Evolutionary conservation across 2,888 invertebrate genomes (phyloP).

Genomic region (Orchestes rusci): DNA sequence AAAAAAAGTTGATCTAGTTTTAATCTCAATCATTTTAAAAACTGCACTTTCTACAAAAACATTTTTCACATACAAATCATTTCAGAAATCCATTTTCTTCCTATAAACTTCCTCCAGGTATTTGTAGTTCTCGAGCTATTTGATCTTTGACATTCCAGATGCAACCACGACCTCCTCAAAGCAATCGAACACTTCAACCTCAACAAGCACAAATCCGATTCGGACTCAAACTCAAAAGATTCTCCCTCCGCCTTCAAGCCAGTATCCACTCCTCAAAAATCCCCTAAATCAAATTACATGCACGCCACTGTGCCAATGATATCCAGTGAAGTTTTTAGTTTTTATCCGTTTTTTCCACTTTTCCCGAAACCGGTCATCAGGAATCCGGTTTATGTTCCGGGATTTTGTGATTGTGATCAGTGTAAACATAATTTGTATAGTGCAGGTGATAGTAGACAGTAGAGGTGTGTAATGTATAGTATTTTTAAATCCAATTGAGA

Average conservation of each 20-base stretch:
- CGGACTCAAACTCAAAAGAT: constrained; percentile 28
- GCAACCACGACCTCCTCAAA: constrained; percentile 84
- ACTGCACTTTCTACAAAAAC: too few relatives aligned
- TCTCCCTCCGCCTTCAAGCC: constrained; percentile 41
- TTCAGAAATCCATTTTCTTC: too few relatives aligned
- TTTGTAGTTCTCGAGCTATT: neutral
- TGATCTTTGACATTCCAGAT: constrained; percentile 47
- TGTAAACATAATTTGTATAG: constrained; percentile 40
- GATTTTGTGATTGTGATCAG: constrained; percentile 44
- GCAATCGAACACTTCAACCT: constrained; percentile 79
- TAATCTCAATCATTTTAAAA: too few relatives aligned
- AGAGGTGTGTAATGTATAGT: constrained; percentile 2
- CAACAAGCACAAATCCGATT: constrained; percentile 24
- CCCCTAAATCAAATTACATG: constrained; percentile 24
- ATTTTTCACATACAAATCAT: too few relatives aligned
- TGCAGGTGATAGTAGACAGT: constrained; percentile 33
- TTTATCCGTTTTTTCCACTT: constrained; percentile 44
- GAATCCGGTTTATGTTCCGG: constrained; percentile 44
- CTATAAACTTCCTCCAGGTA: too few relatives aligned
- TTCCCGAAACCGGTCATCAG: constrained; percentile 42
- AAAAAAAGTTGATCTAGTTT: too few relatives aligned
- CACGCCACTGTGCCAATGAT: constrained; percentile 38
- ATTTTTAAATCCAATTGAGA: constrained; percentile 1
- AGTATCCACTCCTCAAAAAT: constrained; percentile 30
- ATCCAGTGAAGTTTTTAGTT: constrained; percentile 41